A percentile compares a stretch with the other conserved stretches of the same genome.
Conservation (phyloP, 2,797 vertebrate genomes). For the Anguilla marmorata region DNA sequence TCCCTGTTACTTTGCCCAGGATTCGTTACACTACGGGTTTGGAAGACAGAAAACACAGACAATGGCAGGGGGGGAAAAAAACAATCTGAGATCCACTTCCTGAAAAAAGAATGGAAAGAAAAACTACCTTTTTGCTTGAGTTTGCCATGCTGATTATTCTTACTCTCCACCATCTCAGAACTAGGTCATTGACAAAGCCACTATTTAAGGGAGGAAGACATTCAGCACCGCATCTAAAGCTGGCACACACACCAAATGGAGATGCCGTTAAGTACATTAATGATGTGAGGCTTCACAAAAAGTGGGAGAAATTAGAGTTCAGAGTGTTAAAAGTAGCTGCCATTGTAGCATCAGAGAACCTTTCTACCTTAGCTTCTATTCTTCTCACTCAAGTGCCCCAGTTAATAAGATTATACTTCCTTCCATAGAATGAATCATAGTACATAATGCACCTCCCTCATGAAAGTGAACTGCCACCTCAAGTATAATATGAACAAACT, state of each 20-base stretch:
- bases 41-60: conserved; percentile 10
- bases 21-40: background rate
- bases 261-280: conserved; percentile 21
- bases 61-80: background rate
- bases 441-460: background rate
- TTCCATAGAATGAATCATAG: conserved; percentile 14
- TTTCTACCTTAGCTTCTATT: conserved; percentile 9
- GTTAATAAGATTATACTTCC: conserved; percentile 27
- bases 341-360: conserved; percentile 12
- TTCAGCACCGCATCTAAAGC: conserved; percentile 9
- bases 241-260: conserved; percentile 27
- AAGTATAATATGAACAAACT: background rate
- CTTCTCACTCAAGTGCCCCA: conserved; percentile 27
- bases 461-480: conserved; percentile 4
- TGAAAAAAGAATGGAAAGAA: background rate
- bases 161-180: conserved; percentile 24
- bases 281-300: background rate
- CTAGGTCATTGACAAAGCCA: conserved; percentile 34
- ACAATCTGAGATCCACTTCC: conserved; percentile 27
- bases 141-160: conserved; percentile 18
- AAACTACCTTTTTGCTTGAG: background rate
- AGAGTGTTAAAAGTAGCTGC: conserved; percentile 5
- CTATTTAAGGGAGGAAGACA: conserved; percentile 10
- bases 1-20: conserved; percentile 20
- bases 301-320: background rate